These are phyloP conservation scores for Dasypogon diadema DNA, from an alignment of 2,888 invertebrate genomes.

Conservation along the genomic window DNA sequence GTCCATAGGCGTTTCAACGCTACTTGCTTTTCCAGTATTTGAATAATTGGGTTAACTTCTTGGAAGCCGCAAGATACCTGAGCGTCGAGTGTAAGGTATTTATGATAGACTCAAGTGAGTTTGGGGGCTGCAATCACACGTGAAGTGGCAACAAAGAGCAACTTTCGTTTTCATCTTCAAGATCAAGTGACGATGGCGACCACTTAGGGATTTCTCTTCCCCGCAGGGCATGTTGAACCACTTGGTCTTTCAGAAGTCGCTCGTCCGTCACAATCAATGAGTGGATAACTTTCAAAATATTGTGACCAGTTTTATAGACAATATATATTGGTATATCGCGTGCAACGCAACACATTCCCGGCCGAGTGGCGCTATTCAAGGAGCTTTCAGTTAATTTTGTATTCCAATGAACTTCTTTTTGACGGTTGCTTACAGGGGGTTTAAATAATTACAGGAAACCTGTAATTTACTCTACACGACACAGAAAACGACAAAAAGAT, in stretches of 20 bases:
- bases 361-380: background rate
- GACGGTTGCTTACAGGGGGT: background rate
- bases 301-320: background rate
- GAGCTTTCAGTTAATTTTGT: conserved; percentile 19
- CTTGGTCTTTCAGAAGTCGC: conserved; percentile 35
- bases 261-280: too few relatives aligned
- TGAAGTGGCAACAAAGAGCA: conserved; percentile 9
- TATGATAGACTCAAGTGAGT: background rate
- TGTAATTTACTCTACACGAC: background rate
- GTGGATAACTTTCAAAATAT: background rate
- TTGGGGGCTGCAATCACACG: background rate
- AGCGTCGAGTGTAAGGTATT: background rate
- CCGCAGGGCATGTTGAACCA: too few relatives aligned
- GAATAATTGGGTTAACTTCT: conserved; percentile 50
- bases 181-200: conserved; percentile 31
- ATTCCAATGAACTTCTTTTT: background rate
- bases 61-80: conserved; percentile 1
- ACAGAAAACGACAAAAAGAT: too few relatives aligned
- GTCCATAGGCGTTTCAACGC: conserved; percentile 34
- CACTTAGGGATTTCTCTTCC: too few relatives aligned
- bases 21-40: conserved; percentile 50
- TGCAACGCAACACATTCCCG: too few relatives aligned
- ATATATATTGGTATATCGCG: background rate
- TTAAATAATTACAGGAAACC: background rate
- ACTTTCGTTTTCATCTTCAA: conserved; percentile 48